Percentiles rank a stretch among this genome's conserved stretches.
These are phyloP conservation scores for Hydrotaea diabolus DNA, from an alignment of 2,888 invertebrate genomes.

Conservation along the genomic window DNA sequence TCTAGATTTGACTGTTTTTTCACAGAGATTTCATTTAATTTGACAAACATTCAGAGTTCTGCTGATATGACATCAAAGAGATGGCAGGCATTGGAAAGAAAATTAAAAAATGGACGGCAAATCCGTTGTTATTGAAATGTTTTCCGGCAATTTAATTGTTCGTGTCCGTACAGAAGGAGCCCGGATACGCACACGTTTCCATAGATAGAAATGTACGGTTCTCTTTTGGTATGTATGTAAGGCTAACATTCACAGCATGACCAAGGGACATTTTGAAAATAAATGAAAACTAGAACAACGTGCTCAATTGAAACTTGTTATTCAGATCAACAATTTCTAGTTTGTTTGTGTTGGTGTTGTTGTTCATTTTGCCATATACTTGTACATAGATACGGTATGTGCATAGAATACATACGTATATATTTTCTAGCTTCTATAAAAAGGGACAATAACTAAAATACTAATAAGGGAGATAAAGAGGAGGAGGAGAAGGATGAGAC, in stretches of 20 bases:
- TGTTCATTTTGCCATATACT: neutral
- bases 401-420: neutral
- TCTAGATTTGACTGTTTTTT: slow-evolving; percentile 10
- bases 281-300: slow-evolving; percentile 61
- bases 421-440: neutral
- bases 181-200: neutral
- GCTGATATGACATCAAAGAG: neutral
- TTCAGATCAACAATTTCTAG: slow-evolving; percentile 32
- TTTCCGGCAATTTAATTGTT: slow-evolving; percentile 42
- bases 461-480: neutral
- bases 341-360: neutral
- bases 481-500: neutral
- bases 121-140: slow-evolving; percentile 44
- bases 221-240: neutral
- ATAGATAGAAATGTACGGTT: neutral
- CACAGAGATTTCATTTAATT: slow-evolving; percentile 17
- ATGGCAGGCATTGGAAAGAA: no score
- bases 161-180: neutral
- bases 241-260: slow-evolving; percentile 21
- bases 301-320: slow-evolving; percentile 62
- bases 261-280: slow-evolving; percentile 45
- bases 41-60: neutral
- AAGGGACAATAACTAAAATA: neutral
- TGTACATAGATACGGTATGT: no score
- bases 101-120: neutral